Evolutionary conservation across 2,113 vertebrate genomes (phyloP).

Genomic region (Psittacara wagleri): DNA sequence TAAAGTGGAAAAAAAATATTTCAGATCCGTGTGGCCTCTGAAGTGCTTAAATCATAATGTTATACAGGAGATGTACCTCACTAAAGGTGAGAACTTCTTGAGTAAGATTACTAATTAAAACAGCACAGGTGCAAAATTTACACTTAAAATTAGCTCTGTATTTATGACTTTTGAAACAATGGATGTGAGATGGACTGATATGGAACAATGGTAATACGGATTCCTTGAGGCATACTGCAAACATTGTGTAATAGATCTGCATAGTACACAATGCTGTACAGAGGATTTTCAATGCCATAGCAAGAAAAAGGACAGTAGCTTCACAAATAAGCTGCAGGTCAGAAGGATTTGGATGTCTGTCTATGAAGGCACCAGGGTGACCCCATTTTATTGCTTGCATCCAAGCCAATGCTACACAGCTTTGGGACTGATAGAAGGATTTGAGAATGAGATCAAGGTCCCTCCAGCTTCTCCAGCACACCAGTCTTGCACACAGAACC

Average conservation of each 20-base stretch:
- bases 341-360: background rate
- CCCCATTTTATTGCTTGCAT: background rate
- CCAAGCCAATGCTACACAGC: background rate
- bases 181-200: background rate
- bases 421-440: background rate
- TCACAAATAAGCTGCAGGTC: background rate
- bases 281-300: background rate
- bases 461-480: background rate
- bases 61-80: background rate
- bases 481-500: background rate
- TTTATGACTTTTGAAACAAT: background rate
- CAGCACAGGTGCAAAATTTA: background rate
- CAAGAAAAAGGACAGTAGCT: background rate
- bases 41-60: background rate
- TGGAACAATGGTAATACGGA: fast-evolving
- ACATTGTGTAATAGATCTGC: background rate
- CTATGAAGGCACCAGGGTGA: background rate
- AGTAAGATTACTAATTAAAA: background rate
- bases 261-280: background rate
- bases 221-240: background rate
- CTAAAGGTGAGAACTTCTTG: background rate
- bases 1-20: background rate
- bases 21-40: background rate
- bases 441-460: background rate
- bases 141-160: background rate